Evolutionary conservation across 2,888 invertebrate genomes (phyloP).

Genomic region (Orthosia incerta): DNA sequence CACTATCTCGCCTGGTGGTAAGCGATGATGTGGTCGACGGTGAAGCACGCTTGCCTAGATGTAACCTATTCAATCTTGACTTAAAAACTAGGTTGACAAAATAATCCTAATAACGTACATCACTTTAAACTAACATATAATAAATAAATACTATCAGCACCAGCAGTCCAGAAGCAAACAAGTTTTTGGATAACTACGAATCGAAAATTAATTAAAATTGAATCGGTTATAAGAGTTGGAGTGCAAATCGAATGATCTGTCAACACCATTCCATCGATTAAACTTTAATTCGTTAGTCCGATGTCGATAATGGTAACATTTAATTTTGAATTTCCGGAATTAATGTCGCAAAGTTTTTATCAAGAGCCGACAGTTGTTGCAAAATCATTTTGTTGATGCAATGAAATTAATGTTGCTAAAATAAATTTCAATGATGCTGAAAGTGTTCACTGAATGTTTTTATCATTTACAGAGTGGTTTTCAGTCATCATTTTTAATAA

Average conservation of each 20-base stretch:
- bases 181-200: constrained; percentile 28
- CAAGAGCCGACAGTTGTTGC: constrained; percentile 19
- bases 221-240: constrained; percentile 41
- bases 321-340: constrained; percentile 38
- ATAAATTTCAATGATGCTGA: not conserved
- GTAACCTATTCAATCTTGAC: no score
- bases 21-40: no score
- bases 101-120: no score
- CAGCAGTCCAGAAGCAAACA: constrained; percentile 5
- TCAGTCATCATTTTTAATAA: not conserved
- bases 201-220: constrained; percentile 39
- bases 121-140: not conserved
- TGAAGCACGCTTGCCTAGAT: no score
- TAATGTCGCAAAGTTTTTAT: constrained; percentile 23
- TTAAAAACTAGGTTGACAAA: no score
- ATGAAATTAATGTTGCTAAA: constrained; percentile 6
- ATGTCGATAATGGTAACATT: constrained; percentile 7
- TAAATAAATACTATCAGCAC: not conserved
- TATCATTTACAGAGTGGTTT: not conserved
- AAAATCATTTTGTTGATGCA: constrained; percentile 15
- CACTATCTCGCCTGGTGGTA: no score
- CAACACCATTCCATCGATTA: constrained; percentile 46
- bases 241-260: constrained; percentile 52
- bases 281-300: constrained; percentile 38
- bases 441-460: constrained; percentile 4